Base-by-base conservation (phyloP, 2,888 invertebrate species). In the Lepidochitona cinerea region DNA sequence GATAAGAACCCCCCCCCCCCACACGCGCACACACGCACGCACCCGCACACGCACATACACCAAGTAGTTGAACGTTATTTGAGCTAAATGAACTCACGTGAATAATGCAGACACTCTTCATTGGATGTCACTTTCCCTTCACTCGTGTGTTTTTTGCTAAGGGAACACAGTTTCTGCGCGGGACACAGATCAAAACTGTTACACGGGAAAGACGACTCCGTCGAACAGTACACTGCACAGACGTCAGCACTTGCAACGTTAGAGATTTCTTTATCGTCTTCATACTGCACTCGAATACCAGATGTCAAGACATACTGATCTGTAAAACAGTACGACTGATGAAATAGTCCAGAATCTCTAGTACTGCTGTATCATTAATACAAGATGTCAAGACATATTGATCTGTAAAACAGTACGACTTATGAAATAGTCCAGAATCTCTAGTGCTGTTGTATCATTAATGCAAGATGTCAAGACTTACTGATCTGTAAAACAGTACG, bases 131-230 rank as follows among this genome's bases (percentile, higher is more conserved):
- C 23, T 29, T 59, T 3, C 9, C 59, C 59, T 59, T 59, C 59
- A 32, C 59, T 59, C 12, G 29, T 32, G 29, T 59, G 59, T 26
- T 32, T 23, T 26, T 29, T 59, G 32, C 59, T 59, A 32, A 59
- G 59, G 4, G 59, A 23, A 59, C 59, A 59, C 1, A 26, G 18
- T 29, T 59, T 18, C 26, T 18, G 18, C 29, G 12, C 29, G 59
- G 59, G 59, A 29, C 59, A 59, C 26, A 18, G 26, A 32, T 59
- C 59, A 59, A 59, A 59, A 59, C 59, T 59, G 59, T 59, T 59
- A 26, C 59, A 59, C 3, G 59, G 59, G 32, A 59, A 59, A 4
- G 7, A 23, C 14, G 23, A 14, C 59, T 59, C 59, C 23, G 18
- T 3, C 29, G 59, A 59, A 29, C 59, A 59, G 14, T 29, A 59